These are phyloP conservation scores for Camptogramma bilineatum DNA, from an alignment of 2,888 invertebrate genomes.

Conservation along the genomic window DNA sequence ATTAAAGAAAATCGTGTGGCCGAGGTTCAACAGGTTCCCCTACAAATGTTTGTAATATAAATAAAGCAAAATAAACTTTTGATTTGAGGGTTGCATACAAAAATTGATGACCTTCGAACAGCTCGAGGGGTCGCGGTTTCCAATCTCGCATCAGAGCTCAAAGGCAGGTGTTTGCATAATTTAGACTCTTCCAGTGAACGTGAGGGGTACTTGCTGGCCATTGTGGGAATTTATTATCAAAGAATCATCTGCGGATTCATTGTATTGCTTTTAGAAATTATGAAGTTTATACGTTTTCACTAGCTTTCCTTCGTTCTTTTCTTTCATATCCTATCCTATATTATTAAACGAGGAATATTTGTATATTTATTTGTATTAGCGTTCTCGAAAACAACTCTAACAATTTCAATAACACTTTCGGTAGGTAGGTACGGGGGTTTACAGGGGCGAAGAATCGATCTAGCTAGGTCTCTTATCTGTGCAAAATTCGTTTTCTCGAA, in stretches of 20 bases:
- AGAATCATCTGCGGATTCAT: constrained; percentile 18
- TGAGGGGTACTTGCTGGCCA: constrained; percentile 23
- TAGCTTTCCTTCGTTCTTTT: not conserved
- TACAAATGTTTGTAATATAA: not conserved
- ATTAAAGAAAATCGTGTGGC: no score
- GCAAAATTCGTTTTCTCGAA: no score
- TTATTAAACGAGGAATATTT: no score
- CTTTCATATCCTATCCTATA: no score
- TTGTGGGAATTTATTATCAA: constrained; percentile 26
- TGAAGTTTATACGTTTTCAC: not conserved
- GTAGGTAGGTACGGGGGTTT: no score
- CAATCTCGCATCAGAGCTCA: constrained; percentile 35
- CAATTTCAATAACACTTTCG: no score
- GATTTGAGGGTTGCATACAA: constrained; percentile 34
- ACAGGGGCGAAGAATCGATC: no score
- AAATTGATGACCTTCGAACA: constrained; percentile 35
- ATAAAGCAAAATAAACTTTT: constrained; percentile 29
- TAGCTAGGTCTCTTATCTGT: no score
- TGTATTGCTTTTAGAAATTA: not conserved
- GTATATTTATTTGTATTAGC: no score
- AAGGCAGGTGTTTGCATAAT: constrained; percentile 38
- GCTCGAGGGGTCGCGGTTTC: constrained; percentile 34
- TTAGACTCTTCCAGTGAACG: constrained; percentile 30
- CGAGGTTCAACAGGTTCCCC: no score
- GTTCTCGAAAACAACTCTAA: no score